Evolutionary conservation across 2,113 vertebrate species (phyloP).

Genomic region (Gymnobelideus leadbeateri): DNA sequence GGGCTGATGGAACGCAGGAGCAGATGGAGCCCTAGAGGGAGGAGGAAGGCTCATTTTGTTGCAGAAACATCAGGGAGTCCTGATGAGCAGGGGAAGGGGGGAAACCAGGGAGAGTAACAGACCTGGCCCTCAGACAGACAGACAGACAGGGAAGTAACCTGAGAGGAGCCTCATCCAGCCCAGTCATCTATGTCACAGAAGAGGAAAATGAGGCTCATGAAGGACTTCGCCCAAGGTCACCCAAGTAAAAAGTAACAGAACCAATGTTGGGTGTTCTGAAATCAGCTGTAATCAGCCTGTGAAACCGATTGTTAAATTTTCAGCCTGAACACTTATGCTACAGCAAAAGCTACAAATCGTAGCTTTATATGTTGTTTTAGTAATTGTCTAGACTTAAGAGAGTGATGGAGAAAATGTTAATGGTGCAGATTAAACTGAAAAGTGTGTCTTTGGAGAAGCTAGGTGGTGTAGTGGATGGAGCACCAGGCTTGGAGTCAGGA

Average conservation of each 20-base stretch:
- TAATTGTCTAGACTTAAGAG: neutral
- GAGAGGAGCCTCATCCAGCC: neutral
- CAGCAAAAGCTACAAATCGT: neutral
- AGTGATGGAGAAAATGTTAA: neutral
- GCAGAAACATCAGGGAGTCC: neutral
- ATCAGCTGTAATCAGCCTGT: neutral
- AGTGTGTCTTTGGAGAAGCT: neutral
- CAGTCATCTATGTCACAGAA: neutral
- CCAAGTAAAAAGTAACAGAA: neutral
- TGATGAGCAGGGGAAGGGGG: neutral
- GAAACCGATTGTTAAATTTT: neutral
- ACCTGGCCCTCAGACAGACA: neutral
- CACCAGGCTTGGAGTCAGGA: neutral
- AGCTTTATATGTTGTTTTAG: neutral
- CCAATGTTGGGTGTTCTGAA: neutral
- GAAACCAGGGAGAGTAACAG: neutral
- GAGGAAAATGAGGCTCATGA: neutral
- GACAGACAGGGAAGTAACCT: neutral
- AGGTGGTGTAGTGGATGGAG: neutral
- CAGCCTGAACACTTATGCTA: neutral
- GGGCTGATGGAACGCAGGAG: neutral
- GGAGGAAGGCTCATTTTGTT: neutral
- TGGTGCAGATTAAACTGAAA: neutral
- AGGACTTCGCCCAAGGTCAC: neutral
- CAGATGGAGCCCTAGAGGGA: neutral